Conservation (phyloP, 2,113 vertebrate genomes). For the Ploceus nigricollis region DNA sequence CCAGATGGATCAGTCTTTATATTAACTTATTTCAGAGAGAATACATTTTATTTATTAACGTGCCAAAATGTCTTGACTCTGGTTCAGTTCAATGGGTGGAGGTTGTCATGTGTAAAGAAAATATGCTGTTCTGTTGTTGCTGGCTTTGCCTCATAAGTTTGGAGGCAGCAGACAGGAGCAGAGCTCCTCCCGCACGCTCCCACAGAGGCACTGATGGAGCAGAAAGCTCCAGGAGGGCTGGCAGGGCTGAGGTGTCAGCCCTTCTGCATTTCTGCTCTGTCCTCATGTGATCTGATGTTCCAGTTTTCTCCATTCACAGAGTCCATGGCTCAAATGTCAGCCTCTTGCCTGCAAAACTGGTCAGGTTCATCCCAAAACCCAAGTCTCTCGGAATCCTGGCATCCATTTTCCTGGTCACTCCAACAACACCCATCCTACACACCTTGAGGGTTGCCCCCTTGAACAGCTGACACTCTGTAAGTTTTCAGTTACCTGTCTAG, state of each 20-base stretch:
- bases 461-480: neutral
- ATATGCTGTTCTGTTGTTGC: neutral
- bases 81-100: neutral
- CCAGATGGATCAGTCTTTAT: neutral
- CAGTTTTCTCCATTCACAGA: neutral
- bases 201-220: neutral
- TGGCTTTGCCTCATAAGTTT: neutral
- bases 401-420: neutral
- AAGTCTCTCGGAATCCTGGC: neutral
- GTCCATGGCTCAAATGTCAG: fast-evolving
- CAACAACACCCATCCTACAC: neutral
- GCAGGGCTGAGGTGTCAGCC: neutral
- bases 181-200: neutral
- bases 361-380: neutral
- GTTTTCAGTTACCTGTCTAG: neutral
- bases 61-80: neutral
- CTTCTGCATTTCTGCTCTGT: neutral
- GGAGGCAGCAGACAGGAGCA: neutral
- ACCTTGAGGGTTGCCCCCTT: neutral
- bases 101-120: neutral
- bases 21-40: neutral
- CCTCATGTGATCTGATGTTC: neutral
- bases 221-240: neutral
- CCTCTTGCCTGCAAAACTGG: neutral
- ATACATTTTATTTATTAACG: neutral